Base-by-base conservation (phyloP, 2,113 vertebrate genomes). In the Xenopus laevis region DNA sequence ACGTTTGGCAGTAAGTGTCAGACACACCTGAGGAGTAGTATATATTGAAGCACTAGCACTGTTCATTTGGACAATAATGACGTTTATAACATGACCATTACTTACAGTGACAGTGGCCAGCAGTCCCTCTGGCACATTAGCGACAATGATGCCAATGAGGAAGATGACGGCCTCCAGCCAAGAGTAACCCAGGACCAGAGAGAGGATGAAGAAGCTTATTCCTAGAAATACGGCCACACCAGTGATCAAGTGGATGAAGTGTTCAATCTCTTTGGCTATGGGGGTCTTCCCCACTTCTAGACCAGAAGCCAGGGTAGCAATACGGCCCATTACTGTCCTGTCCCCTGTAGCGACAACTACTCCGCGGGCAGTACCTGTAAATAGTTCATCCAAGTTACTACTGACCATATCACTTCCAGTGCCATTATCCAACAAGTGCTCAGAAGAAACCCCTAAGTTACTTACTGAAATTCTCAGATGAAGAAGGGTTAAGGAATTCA, bases 91-190 rank as follows among this genome's bases (percentile, higher is more conserved):
- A 27, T 13, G 47, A 13, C 27, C 30, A 53, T 0, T 71, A 85
- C 94, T 94, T 83, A 96, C 95, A n/a, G 95, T 96, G 84, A 96
- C 95, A 0, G 95, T 96, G 74, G 95, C 95, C 89, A 96, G 88
- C 77, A 96, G 90, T 1, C 95, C 95, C 81, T 96, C 95, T 3
- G 95, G 95, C 80, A 96, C 95, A 46, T 96, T 96, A 82, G 95
- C 95, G 80, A 96, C 95, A 3, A 96, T 96, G 86, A 96, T 96
- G 27, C 95, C 95, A 1, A 96, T 96, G 81, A 96, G 94, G 89
- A 96, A 96, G 83, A 96, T 96, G 86, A 95, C 94, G 0, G 95
- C 95, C 81, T 96, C 95, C 0, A 96, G 89, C 95, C 95, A 96
- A 79, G 0, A 8, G 79, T 95, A 96, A 4, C 94, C 94, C 57